phyloP scores from a whole-genome alignment of 2,113 vertebrate genomes.

The Romanogobio albipinnatus region DNA sequence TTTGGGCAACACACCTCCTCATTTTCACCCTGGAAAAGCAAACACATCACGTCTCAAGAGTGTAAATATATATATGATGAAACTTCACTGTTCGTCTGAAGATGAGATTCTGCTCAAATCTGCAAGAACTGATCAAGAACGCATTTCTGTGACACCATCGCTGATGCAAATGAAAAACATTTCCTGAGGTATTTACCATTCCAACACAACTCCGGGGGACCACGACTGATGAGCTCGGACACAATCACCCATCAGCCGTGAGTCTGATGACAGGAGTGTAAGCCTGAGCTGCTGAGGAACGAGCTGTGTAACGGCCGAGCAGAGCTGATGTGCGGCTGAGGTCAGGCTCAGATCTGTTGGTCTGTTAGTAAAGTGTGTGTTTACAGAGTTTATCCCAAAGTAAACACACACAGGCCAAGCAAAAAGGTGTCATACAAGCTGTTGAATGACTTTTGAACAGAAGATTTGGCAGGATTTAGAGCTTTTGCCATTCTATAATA shows the following conservation, averaged over 20 bases:
- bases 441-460: constrained; percentile 94
- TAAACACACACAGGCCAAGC: constrained; percentile 83
- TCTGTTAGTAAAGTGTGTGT: constrained; percentile 62
- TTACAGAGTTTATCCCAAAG: constrained; percentile 87
- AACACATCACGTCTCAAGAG: no score
- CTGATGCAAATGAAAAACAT: background rate
- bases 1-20: no score
- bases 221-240: constrained; percentile 19
- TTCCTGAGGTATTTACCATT: background rate
- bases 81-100: background rate
- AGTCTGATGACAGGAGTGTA: constrained; percentile 43
- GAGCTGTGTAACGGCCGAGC: constrained; percentile 49
- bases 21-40: no score
- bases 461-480: constrained; percentile 97
- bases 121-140: background rate
- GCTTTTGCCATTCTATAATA: constrained; percentile 96
- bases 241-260: constrained; percentile 43
- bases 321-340: no score
- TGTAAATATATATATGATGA: background rate
- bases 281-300: constrained; percentile 47
- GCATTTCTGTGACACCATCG: background rate
- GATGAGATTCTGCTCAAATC: background rate
- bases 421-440: constrained; percentile 83
- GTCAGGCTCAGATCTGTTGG: constrained; percentile 24
- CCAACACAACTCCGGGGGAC: no score